phyloP scores from a whole-genome alignment of 2,113 vertebrate species.

The Egretta garzetta region DNA sequence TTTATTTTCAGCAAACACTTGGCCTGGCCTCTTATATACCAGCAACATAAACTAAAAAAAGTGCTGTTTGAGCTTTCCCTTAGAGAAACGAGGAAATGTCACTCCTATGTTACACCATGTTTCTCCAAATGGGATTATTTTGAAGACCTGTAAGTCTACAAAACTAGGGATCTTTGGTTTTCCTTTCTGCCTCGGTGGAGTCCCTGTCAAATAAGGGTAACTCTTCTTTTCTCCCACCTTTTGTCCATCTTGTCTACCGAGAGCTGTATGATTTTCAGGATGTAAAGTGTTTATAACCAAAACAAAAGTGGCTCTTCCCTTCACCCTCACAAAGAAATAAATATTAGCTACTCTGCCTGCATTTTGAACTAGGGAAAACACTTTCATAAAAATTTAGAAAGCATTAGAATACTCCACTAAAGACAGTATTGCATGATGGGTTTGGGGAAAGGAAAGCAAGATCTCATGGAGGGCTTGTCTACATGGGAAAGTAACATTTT shows the following conservation, averaged over 20 bases:
- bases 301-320: neutral
- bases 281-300: neutral
- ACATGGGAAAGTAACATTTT: neutral
- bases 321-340: neutral
- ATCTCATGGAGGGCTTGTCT: neutral
- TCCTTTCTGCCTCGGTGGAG: neutral
- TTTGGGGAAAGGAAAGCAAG: neutral
- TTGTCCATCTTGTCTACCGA: neutral
- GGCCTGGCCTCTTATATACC: neutral
- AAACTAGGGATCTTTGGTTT: neutral
- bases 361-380: neutral
- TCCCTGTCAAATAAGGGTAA: neutral
- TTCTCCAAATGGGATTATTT: neutral
- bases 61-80: neutral
- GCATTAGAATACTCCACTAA: neutral
- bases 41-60: neutral
- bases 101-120: neutral
- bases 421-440: neutral
- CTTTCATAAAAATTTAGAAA: neutral
- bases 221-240: neutral
- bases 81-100: neutral
- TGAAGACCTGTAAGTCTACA: neutral
- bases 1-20: neutral
- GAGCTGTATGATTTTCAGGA: neutral
- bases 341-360: neutral